phyloP scores from a whole-genome alignment of 2,888 invertebrate species.

The Dexiosoma caninum region DNA sequence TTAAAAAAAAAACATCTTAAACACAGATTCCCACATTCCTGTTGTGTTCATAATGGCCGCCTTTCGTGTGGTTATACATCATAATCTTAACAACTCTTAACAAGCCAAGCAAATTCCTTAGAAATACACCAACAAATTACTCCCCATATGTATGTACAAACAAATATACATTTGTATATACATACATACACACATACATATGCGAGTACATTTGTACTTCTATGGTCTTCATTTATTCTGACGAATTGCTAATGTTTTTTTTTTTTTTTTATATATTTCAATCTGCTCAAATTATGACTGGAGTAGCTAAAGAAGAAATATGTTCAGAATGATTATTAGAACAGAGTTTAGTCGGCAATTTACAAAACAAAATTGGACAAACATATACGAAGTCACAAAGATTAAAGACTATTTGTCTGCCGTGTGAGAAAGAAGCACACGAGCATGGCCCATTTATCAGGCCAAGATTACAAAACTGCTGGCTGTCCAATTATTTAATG shows the following conservation, averaged over 20 bases:
- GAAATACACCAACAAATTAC: constrained; percentile 8
- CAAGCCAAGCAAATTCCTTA: constrained; percentile 75
- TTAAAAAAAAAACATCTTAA: constrained; percentile 61
- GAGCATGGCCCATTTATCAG: too few relatives aligned
- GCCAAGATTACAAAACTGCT: too few relatives aligned
- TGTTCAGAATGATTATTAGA: not conserved
- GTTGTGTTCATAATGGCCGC: constrained; percentile 75
- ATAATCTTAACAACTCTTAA: constrained; percentile 77
- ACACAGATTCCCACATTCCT: constrained; percentile 74
- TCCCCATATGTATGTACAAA: not conserved
- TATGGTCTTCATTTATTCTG: constrained; percentile 16
- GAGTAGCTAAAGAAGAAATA: not conserved
- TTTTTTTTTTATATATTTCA: not conserved
- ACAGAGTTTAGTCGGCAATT: not conserved
- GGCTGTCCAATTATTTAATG: too few relatives aligned
- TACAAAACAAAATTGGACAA: too few relatives aligned
- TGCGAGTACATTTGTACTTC: not conserved
- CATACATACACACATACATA: not conserved
- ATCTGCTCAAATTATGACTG: constrained; percentile 5
- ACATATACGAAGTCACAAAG: too few relatives aligned
- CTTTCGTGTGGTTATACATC: constrained; percentile 71
- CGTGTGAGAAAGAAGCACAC: too few relatives aligned
- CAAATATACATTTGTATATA: not conserved
- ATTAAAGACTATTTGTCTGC: too few relatives aligned
- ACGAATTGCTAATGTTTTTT: constrained; percentile 8